These are phyloP conservation scores for Hoplias malabaricus DNA, from an alignment of 2,113 vertebrate genomes.

Conservation along the genomic window DNA sequence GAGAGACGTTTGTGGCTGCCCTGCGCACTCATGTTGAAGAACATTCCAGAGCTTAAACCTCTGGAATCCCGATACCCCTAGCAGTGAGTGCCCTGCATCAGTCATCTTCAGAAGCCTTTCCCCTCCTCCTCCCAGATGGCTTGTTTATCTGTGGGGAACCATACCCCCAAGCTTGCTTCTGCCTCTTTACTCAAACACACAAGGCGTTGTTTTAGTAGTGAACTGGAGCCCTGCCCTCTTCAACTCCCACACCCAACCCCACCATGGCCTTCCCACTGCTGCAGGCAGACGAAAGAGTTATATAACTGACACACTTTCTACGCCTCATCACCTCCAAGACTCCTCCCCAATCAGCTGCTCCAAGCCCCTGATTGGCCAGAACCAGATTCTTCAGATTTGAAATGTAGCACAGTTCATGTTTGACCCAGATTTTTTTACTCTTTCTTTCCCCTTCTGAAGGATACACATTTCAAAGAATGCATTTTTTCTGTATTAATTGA, in stretches of 20 bases:
- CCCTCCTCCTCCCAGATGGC: neutral
- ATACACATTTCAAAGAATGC: constrained; percentile 18
- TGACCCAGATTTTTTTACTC: constrained; percentile 65
- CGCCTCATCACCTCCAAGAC: constrained; percentile 22
- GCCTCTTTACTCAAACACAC: neutral
- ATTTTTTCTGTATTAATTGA: neutral
- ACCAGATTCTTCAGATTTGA: constrained; percentile 59
- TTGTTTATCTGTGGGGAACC: neutral
- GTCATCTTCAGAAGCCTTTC: neutral
- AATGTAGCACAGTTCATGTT: constrained; percentile 64
- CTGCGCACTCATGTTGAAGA: neutral
- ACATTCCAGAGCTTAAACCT: neutral
- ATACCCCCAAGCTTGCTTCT: neutral
- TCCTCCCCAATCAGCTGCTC: constrained; percentile 38
- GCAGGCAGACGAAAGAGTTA: constrained; percentile 54
- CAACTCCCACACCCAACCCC: neutral
- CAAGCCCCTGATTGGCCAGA: constrained; percentile 62
- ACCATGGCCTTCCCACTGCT: constrained; percentile 1
- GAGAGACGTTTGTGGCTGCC: neutral
- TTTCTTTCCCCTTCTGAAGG: constrained; percentile 12
- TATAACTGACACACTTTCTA: constrained; percentile 71
- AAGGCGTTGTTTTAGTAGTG: neutral
- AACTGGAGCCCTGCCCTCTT: neutral
- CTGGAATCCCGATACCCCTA: neutral
- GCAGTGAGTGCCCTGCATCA: neutral